These are phyloP conservation scores for Suricata suricatta DNA, from an alignment of 2,113 vertebrate genomes.

Conservation along the genomic window DNA sequence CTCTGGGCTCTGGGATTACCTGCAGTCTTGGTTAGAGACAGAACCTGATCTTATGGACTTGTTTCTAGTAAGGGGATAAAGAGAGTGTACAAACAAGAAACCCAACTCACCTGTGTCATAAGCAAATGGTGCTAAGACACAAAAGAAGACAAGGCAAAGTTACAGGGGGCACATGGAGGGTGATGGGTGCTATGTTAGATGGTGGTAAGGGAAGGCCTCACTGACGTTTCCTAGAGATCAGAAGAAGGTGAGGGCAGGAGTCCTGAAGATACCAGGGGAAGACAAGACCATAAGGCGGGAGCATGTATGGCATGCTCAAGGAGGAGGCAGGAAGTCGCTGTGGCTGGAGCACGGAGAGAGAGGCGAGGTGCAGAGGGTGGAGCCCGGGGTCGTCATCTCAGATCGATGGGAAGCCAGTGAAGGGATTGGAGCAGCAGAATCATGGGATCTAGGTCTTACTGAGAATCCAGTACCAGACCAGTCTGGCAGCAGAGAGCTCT, in stretches of 20 bases:
- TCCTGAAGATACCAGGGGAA: neutral
- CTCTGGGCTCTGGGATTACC: neutral
- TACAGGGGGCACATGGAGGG: neutral
- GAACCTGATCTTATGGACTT: neutral
- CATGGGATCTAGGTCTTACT: neutral
- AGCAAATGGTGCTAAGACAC: neutral
- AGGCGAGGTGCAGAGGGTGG: neutral
- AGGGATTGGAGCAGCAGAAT: neutral
- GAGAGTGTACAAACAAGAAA: neutral
- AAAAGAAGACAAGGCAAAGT: neutral
- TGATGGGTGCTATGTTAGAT: neutral
- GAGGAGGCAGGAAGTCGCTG: neutral
- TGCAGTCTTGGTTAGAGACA: neutral
- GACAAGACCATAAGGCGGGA: neutral
- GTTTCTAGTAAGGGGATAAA: neutral
- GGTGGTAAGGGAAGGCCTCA: neutral
- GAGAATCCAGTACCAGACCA: neutral
- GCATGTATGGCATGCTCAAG: neutral
- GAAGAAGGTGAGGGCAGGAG: neutral
- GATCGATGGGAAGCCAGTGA: neutral
- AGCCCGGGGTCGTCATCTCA: neutral
- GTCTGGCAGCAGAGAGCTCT: neutral
- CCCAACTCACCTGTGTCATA: accelerated
- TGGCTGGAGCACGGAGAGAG: neutral
- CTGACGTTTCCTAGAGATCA: neutral